Evolutionary conservation across 2,113 vertebrate species (phyloP).

Genomic region (Myotis yumanensis): DNA sequence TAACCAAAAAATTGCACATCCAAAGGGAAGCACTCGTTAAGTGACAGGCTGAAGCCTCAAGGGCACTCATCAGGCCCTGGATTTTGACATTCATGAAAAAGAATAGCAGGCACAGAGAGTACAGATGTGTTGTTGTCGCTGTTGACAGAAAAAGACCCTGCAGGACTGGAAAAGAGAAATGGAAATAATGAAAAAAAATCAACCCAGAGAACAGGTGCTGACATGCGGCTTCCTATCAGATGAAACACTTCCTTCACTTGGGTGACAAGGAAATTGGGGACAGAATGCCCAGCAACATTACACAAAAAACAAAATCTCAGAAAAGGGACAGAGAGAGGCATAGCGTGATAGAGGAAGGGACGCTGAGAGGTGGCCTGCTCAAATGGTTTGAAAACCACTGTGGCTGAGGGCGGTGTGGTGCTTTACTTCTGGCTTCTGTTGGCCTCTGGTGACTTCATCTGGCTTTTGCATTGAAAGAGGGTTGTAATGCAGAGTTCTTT

Average conservation of each 20-base stretch:
- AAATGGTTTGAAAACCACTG: not conserved
- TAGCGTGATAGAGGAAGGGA: constrained; percentile 50
- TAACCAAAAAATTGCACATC: constrained; percentile 4
- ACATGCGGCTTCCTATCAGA: constrained; percentile 28
- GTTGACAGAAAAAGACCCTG: constrained; percentile 41
- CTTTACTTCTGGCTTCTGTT: constrained; percentile 23
- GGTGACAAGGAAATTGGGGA: constrained; percentile 59
- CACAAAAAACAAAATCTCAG: constrained; percentile 50
- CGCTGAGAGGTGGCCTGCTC: not conserved
- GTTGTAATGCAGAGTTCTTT: constrained; percentile 46
- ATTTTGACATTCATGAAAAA: constrained; percentile 43
- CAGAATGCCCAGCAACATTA: constrained; percentile 35
- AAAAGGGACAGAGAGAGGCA: constrained; percentile 12
- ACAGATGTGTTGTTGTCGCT: constrained; percentile 1
- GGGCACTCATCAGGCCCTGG: not conserved
- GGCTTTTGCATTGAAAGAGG: not conserved
- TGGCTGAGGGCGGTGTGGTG: not conserved
- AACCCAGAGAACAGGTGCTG: constrained; percentile 36
- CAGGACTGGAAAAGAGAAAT: constrained; percentile 5
- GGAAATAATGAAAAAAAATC: constrained; percentile 44
- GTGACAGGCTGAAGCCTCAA: not conserved
- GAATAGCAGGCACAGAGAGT: not conserved
- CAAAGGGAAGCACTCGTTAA: not conserved
- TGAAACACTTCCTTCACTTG: constrained; percentile 50
- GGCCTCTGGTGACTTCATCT: constrained; percentile 39